Evolutionary conservation across 2,113 vertebrate species (phyloP), one percentile per base, ranked within the genome.

Genomic region (Hippopotamus amphibius): DNA sequence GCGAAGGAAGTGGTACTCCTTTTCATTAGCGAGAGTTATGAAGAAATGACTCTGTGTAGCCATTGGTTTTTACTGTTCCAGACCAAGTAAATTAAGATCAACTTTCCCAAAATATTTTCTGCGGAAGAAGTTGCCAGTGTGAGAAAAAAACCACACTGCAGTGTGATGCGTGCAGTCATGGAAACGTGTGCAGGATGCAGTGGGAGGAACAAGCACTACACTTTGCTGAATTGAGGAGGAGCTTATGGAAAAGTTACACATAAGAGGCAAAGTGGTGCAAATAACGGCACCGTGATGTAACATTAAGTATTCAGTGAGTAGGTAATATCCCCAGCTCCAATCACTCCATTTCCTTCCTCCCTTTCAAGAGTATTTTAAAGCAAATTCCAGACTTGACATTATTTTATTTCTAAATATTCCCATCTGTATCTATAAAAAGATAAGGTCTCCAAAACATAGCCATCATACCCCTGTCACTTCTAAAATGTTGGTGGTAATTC

Each of bases 31-130:
- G 9, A 87, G 17, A 6, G 8, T 87, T 63, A 74, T 53, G 85
- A 90, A 74, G 50, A 28, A 90, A 84, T 79, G n/a, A 33, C 30
- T 46, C 55, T 48, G 24, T 26, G 12, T 68, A 72, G 61, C 66
- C 71, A 3, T 55, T 87, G 15, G 26, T 74, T 53, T 65, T 55
- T 43, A 41, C 65, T 88, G 21, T 82, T 65, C 9, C 43, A n/a
- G 43, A 19, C 50, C 77, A 68, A 71, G 55, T 74, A 65, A 82
- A 65, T 86, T 79, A 76, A 89, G 43, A 76, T 95, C 91, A 61
- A 66, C 16, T 71, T 59, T n/a, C 5, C 4, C 28, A n/a, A 79
- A 82, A 68, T 87, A 88, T 66, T 80, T 97, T 79, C 19, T 83
- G 33, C 41, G 53, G 46, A 82, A 33, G 53, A 89, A 77, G 19